Evolutionary conservation across 2,797 vertebrate species (phyloP).

Genomic region (Peromyscus attwateri): DNA sequence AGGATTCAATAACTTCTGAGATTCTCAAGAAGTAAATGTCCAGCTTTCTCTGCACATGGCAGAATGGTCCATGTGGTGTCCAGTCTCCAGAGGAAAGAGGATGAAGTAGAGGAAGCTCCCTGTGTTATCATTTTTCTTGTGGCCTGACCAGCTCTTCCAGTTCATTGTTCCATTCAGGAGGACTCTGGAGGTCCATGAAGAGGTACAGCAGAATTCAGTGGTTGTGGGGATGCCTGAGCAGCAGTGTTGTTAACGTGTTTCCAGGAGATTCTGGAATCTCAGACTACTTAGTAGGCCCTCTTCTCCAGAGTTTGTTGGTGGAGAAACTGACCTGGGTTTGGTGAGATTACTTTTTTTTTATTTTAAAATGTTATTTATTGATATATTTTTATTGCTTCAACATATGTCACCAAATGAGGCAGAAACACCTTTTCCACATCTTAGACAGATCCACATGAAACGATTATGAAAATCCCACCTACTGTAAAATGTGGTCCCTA

Average conservation of each 20-base stretch:
- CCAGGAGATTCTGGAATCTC: rapidly evolving
- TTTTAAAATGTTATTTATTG: neutral
- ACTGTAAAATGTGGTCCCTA: constrained; percentile 49
- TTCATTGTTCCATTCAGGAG: rapidly evolving
- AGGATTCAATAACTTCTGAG: constrained; percentile 41
- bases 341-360: neutral
- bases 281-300: neutral
- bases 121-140: neutral
- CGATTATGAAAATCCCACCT: neutral
- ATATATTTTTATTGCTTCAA: neutral
- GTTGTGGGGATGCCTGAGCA: rapidly evolving
- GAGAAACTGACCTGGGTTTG: neutral
- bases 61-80: neutral
- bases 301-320: neutral
- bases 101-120: neutral
- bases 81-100: neutral
- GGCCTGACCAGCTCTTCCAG: neutral
- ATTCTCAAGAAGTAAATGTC: constrained; percentile 33
- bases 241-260: neutral
- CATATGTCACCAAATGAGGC: constrained; percentile 2
- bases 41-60: neutral
- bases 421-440: neutral
- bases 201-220: rapidly evolving
- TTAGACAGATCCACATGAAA: neutral
- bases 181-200: too few relatives aligned